Base-by-base conservation (phyloP, 2,888 invertebrate genomes). In the Drosophila prostipennis region DNA sequence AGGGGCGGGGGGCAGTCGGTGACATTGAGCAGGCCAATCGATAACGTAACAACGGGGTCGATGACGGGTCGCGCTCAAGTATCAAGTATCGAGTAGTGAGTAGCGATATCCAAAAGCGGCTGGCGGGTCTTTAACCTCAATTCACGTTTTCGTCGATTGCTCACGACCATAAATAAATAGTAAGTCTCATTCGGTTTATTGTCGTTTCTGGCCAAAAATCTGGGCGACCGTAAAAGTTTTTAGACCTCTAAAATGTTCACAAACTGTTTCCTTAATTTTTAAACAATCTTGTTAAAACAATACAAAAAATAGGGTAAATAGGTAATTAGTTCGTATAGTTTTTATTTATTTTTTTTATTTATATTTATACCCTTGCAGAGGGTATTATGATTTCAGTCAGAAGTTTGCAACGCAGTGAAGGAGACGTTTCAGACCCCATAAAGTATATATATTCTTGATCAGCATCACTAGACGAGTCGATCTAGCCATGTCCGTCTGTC, bases 21-120 rank as follows among this genome's bases (percentile, higher is more conserved):
- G 71, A 72, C 71, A 71, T 71, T 71, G 71, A 72, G 49, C 72
- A 36, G 70, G 34, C 48, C 37, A 71, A 63, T 71, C 70, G 63
- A 70, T 70, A 72, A 39, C 71, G 43, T 43, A 42, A 70, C 61
- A 48, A 65, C 61, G 61, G 70, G 70, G 70, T 70, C 70, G 70
- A 60, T 72, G 63, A 49, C 72, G 70, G 72, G 43, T 72, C 49
- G 48, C 46, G 16, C 61, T 48, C 32, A 26, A 58, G 60, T 60
- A 60, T 59, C 40, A 40, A 40, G 45, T 46, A 3, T n/a, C 40
- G 23, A 59, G 40, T 32, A 32, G 29, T 45, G 45, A 60, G 36
- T 37, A 23, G 14, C 10, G 55, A 34, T 42, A 16, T 10, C 57
- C 63, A 61, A 63, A 61, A 63, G 42, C 29, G 23, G 53, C 23